Evolutionary conservation across 2,113 vertebrate species (phyloP), one percentile per base, ranked within the genome.

Genomic region (Oostethus manadensis): DNA sequence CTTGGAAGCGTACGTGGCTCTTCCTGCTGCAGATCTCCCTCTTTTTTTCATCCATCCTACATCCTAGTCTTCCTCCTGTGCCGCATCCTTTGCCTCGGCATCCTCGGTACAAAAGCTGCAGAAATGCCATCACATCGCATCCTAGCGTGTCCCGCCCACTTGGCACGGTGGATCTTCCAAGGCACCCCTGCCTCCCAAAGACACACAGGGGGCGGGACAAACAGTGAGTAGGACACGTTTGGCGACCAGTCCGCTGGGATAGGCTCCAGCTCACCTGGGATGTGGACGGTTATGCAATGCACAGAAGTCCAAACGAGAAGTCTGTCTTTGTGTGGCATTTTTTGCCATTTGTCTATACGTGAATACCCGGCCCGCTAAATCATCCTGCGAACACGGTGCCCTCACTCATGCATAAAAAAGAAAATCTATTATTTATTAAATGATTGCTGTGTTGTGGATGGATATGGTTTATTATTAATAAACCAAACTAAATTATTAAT

Each of bases 1-100:
- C 48, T 78, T 68, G 70, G 68, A 77, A 72, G 81, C 64, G 29
- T 33, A 33, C 29, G 78, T 73, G 80, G 71, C 71, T 68, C 77
- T 42, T 78, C 70, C 79, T 89, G 82, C 84, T 74, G 86, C 86
- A 86, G 73, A 82, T 80, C 77, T 73, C 75, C 50, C 70, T 71
- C 71, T 60, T 74, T 67, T 55, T 42, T 62, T 62, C 66, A 71
- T 68, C 70, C 66, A 56, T 72, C 62, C 60, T 64, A 74, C 47
- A 68, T 78, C 51, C 57, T 38, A 22, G 40, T 15, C 58, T 58
- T 53, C 8, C 38, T 50, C n/a, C 60, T 68, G 47, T 38, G 51
- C n/a, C 8, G 3, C 33, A 15, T 20, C 6, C 3, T 40, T 54
- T 69, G 70, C 66, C 67, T 46, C 40, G 53, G 14, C 14, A 0